A percentile compares a stretch with the other conserved stretches of the same genome.
Conservation (phyloP, 2,113 vertebrate species). For the Tangachromis dhanisi region DNA sequence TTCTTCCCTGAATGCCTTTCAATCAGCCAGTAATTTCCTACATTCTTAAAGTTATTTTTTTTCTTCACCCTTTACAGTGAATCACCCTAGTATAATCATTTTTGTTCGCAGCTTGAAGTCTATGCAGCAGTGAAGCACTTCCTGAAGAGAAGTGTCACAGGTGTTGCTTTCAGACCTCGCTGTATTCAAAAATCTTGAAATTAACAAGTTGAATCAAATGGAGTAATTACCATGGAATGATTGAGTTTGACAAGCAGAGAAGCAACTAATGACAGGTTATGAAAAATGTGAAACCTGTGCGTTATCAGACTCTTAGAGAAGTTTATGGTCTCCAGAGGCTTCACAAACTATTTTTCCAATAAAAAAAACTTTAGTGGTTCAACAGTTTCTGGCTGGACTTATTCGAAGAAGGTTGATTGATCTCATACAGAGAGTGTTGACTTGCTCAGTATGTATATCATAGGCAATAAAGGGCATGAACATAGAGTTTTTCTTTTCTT, state of each 20-base stretch:
- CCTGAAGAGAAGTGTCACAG: not conserved
- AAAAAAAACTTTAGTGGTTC: not conserved
- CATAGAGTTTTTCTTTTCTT: not conserved
- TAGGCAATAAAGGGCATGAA: accelerated
- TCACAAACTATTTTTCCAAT: not conserved
- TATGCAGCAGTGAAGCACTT: not conserved
- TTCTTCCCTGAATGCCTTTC: not conserved
- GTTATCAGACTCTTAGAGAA: not conserved
- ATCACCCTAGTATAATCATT: not conserved
- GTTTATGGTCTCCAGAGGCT: not conserved
- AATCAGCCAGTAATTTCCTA: not conserved
- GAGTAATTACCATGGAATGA: not conserved
- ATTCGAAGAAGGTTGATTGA: accelerated
- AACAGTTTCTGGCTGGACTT: not conserved
- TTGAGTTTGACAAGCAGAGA: not conserved
- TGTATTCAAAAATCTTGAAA: not conserved
- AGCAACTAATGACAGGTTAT: not conserved
- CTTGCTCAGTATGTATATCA: not conserved
- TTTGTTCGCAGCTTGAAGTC: not conserved
- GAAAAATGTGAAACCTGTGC: not conserved
- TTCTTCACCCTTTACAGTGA: not conserved
- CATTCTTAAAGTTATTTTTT: not conserved
- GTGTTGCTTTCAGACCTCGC: constrained; percentile 2
- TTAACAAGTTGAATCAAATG: not conserved
- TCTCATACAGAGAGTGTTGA: not conserved